These are phyloP conservation scores for Botia kubotai DNA, from an alignment of 2,797 vertebrate species.

Conservation along the genomic window DNA sequence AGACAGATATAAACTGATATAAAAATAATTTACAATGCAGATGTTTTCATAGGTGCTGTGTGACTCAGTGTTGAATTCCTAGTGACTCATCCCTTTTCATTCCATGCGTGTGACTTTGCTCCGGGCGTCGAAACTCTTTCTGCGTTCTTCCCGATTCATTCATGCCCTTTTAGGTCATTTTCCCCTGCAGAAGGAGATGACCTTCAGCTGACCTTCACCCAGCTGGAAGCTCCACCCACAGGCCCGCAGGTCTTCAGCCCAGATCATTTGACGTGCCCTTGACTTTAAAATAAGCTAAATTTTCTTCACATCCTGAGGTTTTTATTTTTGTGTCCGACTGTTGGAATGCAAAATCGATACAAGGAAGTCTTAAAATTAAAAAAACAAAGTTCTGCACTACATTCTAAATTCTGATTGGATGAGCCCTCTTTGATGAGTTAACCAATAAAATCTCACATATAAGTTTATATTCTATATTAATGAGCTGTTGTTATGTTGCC, in stretches of 20 bases:
- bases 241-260: background rate
- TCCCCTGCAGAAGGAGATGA: constrained; percentile 34
- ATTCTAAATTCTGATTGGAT: background rate
- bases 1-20: no score
- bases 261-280: background rate
- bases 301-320: background rate
- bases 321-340: background rate
- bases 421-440: background rate
- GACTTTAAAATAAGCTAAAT: background rate
- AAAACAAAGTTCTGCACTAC: background rate
- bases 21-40: no score
- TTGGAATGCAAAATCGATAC: background rate
- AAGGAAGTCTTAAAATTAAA: background rate
- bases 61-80: no score
- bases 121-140: constrained; percentile 8
- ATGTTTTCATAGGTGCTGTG: no score
- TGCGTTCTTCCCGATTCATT: constrained; percentile 32
- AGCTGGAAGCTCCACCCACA: constrained; percentile 13
- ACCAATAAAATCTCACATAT: background rate
- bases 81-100: no score
- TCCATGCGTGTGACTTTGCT: constrained; percentile 11
- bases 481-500: background rate
- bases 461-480: background rate
- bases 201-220: constrained; percentile 35
- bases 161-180: constrained; percentile 21